phyloP scores from a whole-genome alignment of 2,888 invertebrate species.

The Pegoplata infirma region DNA sequence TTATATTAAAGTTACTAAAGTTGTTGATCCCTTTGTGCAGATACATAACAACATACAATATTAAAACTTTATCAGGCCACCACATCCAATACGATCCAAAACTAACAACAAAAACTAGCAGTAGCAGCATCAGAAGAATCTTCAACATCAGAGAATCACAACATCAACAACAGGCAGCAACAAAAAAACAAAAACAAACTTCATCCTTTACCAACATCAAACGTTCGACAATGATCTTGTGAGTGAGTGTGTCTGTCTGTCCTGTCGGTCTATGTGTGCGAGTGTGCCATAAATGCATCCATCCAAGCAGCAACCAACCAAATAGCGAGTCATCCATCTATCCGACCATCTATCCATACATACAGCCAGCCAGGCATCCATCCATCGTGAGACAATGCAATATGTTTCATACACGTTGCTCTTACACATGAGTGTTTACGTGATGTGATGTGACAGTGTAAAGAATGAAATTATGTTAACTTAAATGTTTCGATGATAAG shows the following conservation, averaged over 20 bases:
- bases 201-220: constrained; percentile 34
- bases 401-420: constrained; percentile 38
- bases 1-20: constrained; percentile 31
- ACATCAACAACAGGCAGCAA: constrained; percentile 16
- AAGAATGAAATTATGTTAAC: constrained; percentile 55
- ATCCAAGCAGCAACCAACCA: constrained; percentile 17
- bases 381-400: constrained; percentile 51
- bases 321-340: constrained; percentile 25
- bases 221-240: constrained; percentile 31
- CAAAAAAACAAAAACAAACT: constrained; percentile 1
- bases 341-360: background rate
- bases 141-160: constrained; percentile 10
- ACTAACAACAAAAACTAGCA: background rate
- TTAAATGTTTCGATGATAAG: constrained; percentile 55
- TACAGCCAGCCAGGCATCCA: constrained; percentile 13
- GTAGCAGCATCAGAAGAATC: constrained; percentile 27
- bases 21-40: constrained; percentile 38
- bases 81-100: constrained; percentile 11
- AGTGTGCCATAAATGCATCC: constrained; percentile 7
- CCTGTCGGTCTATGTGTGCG: background rate
- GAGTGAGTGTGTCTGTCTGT: background rate
- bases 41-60: constrained; percentile 35
- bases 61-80: constrained; percentile 43
- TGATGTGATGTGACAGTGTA: constrained; percentile 59
- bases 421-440: constrained; percentile 59